Evolutionary conservation across 2,797 vertebrate species (phyloP), one percentile per base, ranked within the genome.

Genomic region (Rallus crepitans): DNA sequence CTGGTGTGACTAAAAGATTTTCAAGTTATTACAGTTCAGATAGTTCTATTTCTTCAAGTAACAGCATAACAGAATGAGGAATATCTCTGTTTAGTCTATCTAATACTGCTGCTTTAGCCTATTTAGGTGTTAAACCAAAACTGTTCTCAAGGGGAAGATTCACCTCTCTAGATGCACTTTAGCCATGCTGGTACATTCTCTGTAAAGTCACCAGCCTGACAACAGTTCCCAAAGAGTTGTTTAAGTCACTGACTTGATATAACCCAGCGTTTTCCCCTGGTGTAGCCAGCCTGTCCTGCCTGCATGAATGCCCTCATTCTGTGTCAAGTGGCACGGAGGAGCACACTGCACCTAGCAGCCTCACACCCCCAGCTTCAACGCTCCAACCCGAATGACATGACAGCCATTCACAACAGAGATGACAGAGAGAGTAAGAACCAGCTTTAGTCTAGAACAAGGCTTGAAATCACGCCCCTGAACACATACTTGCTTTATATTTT

Each of bases 261-360:
- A 50, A 55, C 3, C 31, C 73, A 53, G 21, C 2, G 2, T 9
- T 70, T n/a, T 35, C 31, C 60, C 45, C 4, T 4, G 14, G 42
- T 11, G 52, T 2, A 35, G 13, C 3, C 76, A 53, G 75, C 55
- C 80, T n/a, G 42, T 30, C 65, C 64, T 68, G 75, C 47, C 84
- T 76, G 52, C 56, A 33, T 1, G 8, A 23, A 47, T 11, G 39
- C 50, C 8, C 66, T 24, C 39, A 2, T 18, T 39, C 55, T 9
- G 2, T 2, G 8, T 1, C 0, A 17, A 82, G 64, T 0, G 1
- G 35, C 57, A 33, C 23, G 6, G 78, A 18, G 24, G 25, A 40
- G 31, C 2, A 15, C n/a, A 0, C 15, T 10, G 50, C 81, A n/a
- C n/a, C 57, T 1, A 19, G 9, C 56, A 53, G 30, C 19, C 68